A percentile compares a stretch with the other conserved stretches of the same genome.
phyloP scores from a whole-genome alignment of 2,797 vertebrate genomes.

The Xenops minutus region DNA sequence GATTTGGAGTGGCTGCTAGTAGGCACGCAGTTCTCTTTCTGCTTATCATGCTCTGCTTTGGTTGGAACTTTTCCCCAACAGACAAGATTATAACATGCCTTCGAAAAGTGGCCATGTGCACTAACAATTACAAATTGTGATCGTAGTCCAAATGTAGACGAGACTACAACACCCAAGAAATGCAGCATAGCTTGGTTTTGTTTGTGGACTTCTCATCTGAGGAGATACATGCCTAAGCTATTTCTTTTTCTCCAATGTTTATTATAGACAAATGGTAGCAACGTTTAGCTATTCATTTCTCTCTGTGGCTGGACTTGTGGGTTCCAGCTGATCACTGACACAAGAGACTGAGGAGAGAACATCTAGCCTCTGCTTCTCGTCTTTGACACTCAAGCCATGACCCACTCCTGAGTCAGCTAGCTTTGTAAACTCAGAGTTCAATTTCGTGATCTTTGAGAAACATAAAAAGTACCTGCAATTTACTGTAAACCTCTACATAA shows the following conservation, averaged over 20 bases:
- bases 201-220: background rate
- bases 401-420: background rate
- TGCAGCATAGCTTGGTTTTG: background rate
- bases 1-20: slow-evolving; percentile 52
- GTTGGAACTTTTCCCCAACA: background rate
- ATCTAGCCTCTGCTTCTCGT: background rate
- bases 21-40: background rate
- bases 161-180: background rate
- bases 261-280: background rate
- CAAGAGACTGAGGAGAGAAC: background rate
- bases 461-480: background rate
- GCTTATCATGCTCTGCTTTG: slow-evolving; percentile 37
- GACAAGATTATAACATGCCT: slow-evolving; percentile 37
- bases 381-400: background rate
- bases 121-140: background rate
- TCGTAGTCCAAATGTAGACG: background rate
- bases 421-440: background rate
- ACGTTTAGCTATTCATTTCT: background rate
- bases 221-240: background rate
- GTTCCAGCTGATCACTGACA: background rate
- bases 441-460: background rate
- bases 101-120: background rate
- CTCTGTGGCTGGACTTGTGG: background rate
- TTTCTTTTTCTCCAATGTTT: background rate
- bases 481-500: background rate